Percentiles rank a stretch among this genome's conserved stretches.
These are phyloP conservation scores for Podargus strigoides DNA, from an alignment of 2,797 vertebrate genomes.

Conservation along the genomic window DNA sequence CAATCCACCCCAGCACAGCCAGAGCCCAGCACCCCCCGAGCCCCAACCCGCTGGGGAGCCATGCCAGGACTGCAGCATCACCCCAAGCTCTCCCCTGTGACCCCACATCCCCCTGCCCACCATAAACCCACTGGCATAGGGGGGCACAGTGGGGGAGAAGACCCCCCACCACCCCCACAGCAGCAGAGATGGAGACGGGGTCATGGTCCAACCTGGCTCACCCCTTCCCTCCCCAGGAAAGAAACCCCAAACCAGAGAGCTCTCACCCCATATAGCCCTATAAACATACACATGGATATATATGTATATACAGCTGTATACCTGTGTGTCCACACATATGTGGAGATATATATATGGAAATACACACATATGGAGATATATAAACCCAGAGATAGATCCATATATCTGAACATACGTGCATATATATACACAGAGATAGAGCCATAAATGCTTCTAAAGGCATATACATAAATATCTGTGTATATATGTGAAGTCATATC, in stretches of 20 bases:
- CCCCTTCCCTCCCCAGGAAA: neutral
- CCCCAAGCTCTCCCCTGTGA: too few species aligned
- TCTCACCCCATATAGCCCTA: neutral
- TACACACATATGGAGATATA: accelerated
- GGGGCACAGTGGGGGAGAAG: neutral
- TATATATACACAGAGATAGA: too few species aligned
- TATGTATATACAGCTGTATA: neutral
- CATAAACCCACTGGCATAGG: neutral
- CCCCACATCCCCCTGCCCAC: neutral
- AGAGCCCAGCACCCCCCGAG: neutral
- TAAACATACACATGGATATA: neutral
- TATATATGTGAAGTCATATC: accelerated
- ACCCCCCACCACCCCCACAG: neutral
- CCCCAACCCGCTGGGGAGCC: accelerated
- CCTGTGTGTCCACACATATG: neutral
- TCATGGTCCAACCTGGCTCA: neutral
- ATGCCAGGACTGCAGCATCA: neutral
- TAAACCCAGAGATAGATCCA: neutral
- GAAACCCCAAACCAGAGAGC: neutral
- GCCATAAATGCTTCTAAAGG: neutral
- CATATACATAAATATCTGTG: accelerated
- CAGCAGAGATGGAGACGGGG: neutral
- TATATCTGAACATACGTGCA: too few species aligned
- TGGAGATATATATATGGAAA: neutral
- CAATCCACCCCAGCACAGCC: accelerated